Conservation (phyloP, 2,797 vertebrate species). For the Alectoris magna region DNA sequence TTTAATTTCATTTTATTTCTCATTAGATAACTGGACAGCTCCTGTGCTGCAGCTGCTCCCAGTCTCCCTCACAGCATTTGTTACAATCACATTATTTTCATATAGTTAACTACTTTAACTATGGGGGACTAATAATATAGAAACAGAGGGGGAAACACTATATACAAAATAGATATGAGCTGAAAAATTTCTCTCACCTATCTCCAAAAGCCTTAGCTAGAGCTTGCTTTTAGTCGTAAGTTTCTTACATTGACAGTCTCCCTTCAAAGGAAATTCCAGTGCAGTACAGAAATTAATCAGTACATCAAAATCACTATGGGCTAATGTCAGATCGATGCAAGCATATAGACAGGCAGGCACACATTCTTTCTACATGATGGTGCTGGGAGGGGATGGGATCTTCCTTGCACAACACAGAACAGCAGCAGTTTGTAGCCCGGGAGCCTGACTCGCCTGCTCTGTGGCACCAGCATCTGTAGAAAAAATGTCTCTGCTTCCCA, state of each 20-base stretch:
- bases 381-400: not conserved
- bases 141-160: not conserved
- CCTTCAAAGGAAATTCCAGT: constrained; percentile 1
- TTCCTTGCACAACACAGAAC: not conserved
- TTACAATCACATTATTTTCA: not conserved
- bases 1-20: not conserved
- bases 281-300: not conserved
- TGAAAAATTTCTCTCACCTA: not conserved
- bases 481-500: not conserved
- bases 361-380: not conserved
- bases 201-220: not conserved
- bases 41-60: not conserved
- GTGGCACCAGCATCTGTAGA: not conserved
- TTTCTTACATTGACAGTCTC: not conserved
- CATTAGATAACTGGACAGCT: not conserved
- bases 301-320: not conserved
- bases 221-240: not conserved
- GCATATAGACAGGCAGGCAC: not conserved
- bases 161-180: not conserved
- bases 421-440: not conserved
- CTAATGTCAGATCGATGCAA: not conserved
- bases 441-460: not conserved
- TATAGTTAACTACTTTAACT: not conserved
- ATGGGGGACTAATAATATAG: not conserved
- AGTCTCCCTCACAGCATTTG: not conserved